Evolutionary conservation across 2,113 vertebrate species (phyloP).

Genomic region (Calonectris borealis): DNA sequence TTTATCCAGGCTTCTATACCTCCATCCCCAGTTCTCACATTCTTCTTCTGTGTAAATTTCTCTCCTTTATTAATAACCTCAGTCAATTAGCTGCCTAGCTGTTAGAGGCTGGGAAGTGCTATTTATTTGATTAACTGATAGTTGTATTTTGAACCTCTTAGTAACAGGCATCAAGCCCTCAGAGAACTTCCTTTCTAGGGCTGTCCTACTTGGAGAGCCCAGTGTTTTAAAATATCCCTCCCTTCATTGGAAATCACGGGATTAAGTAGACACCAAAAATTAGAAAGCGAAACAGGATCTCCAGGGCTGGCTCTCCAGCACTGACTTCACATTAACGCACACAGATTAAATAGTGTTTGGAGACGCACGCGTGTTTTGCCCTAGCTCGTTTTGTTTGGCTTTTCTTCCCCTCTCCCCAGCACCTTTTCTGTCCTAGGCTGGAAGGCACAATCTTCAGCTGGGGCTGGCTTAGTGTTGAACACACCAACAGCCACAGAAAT

Average conservation of each 20-base stretch:
- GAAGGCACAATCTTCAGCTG: background rate
- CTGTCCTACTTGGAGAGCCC: conserved; percentile 30
- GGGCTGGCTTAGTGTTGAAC: background rate
- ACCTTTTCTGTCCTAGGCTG: background rate
- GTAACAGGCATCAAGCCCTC: conserved; percentile 15
- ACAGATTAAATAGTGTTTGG: conserved; percentile 21
- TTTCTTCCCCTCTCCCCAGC: background rate
- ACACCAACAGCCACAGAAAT: background rate
- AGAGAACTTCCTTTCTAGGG: conserved; percentile 49
- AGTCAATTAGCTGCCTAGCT: conserved; percentile 18
- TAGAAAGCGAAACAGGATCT: conserved; percentile 55
- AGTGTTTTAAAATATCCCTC: conserved; percentile 41
- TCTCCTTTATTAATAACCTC: conserved; percentile 13
- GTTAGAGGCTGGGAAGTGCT: background rate
- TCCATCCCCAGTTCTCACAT: background rate
- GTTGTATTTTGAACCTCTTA: conserved; percentile 32
- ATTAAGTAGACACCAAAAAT: conserved; percentile 54
- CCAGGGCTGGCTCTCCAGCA: conserved; percentile 23
- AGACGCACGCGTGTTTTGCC: conserved; percentile 3
- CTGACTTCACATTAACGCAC: conserved; percentile 19
- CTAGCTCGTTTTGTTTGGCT: conserved; percentile 24
- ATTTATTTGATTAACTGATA: conserved; percentile 33
- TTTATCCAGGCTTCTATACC: background rate
- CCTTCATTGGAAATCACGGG: conserved; percentile 7
- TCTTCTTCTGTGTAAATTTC: background rate